phyloP scores from a whole-genome alignment of 2,113 vertebrate genomes.

The Leptosomus discolor region DNA sequence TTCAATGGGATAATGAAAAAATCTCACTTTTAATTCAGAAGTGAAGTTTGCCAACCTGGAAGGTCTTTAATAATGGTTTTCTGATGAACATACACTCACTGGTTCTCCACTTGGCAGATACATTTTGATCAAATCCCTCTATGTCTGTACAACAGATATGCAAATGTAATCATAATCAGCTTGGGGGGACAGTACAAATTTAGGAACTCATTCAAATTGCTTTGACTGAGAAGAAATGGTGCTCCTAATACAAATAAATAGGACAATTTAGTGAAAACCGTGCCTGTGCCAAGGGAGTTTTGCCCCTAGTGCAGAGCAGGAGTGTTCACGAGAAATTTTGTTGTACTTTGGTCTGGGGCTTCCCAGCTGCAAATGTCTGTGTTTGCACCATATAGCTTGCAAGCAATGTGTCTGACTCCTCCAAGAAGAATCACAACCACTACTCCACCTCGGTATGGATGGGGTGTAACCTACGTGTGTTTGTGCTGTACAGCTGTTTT shows the following conservation, averaged over 20 bases:
- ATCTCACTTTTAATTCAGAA: slow-evolving; percentile 18
- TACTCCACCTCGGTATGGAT: accelerated
- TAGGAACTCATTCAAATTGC: neutral
- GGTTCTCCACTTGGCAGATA: neutral
- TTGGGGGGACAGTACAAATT: neutral
- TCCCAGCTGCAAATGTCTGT: neutral
- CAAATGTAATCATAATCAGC: slow-evolving; percentile 23
- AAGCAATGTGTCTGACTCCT: neutral
- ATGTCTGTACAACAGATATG: neutral
- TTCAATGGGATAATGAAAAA: slow-evolving; percentile 48
- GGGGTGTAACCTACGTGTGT: neutral
- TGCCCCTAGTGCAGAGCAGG: neutral
- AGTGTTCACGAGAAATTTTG: neutral
- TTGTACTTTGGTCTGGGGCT: neutral
- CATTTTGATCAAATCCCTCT: slow-evolving; percentile 5
- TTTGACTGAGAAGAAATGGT: neutral
- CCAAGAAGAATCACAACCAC: neutral
- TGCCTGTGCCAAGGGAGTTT: neutral
- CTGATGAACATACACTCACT: neutral
- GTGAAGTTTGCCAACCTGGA: slow-evolving; percentile 32
- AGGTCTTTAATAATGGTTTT: slow-evolving; percentile 40
- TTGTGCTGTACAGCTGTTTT: neutral
- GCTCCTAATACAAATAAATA: neutral
- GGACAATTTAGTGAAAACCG: neutral
- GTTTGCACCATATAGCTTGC: neutral